Base-by-base conservation (phyloP, 2,113 vertebrate species). In the Silurus asotus region DNA sequence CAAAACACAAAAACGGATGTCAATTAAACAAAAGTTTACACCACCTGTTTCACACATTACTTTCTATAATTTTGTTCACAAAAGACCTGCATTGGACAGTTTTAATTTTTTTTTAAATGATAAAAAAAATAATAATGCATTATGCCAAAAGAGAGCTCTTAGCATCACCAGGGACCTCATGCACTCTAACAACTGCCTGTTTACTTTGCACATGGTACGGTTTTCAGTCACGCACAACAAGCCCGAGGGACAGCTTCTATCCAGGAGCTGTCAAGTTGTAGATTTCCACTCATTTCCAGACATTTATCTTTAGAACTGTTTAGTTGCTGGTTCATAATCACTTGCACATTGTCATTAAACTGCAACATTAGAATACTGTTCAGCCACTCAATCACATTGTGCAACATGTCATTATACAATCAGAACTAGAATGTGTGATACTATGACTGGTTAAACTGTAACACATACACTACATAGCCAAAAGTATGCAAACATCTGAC, bases 231-330 rank as follows among this genome's bases (percentile, higher is more conserved):
- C 6, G 25, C 53, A 17, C 51, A 78, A 78, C 53, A 13, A 56
- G 53, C 56, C n/a, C 58, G 76, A 78, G 76, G 13, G 76, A 58
- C 76, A 78, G 53, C n/a, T 56, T 78, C 53, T 78, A 58, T 53
- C 14, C 53, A n/a, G 58, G 13, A 28, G 76, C 76, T 17, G 9
- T 78, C 53, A 58, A 78, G 76, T n/a, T 78, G 76, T 8, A 25
- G n/a, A 28, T 56, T 78, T 19, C 20, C 51, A 7, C 75, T 17
- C 72, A 10, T 6, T 8, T 8, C 28, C 64, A 28, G n/a, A 67
- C 67, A 45, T 20, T 23, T 3, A 64, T n/a, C 59, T 61, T 61
- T 61, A 61, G 17, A 69, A 69, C 58, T 59, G 58, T 59, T 17
- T 13, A 59, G 58, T 17, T 59, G 58, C 17, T 59, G 58, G 9